Evolutionary conservation across 2,797 vertebrate species (phyloP), one percentile per base, ranked within the genome.

Genomic region (Chromobotia macracanthus): DNA sequence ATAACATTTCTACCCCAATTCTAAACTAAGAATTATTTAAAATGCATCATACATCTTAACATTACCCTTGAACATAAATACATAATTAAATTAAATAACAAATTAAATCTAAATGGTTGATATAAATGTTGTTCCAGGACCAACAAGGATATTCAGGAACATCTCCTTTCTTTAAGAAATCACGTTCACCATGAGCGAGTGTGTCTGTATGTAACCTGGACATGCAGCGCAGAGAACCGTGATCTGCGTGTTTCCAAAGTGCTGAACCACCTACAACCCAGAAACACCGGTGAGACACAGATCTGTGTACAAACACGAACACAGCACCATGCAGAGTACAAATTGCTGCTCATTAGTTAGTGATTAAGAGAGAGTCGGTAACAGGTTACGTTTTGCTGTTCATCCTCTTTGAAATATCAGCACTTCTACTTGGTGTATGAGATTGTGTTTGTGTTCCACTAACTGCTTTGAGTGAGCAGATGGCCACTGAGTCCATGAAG

Each of bases 401-500:
- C 12, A 11, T 21, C 35, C 18, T 46, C 13, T 5, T 58, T 72
- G 18, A 53, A 72, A 46, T 60, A 75, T 73, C 7, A 79, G 73
- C 13, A 41, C 18, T 11, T 44, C 5, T 63, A 58, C n/a, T 6
- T 68, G 67, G 46, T 3, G 5, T n/a, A 4, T 70, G 28, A 25
- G 15, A 46, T 44, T 75, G 69, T 55, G 9, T 65, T 65, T 67
- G 56, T 48, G n/a, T 64, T 65, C 18, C 63, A 12, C 89, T 93
- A 87, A 96, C 95, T 0, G 94, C 94, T 88, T 91, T 91, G 71
- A 97, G 85, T 23, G 84, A 89, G 71, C 89, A 92, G 79, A 95
- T 85, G 58, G 92, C 92, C 79, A 94, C 90, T 0, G 94, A 95
- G 85, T 96, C 96, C 86, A 95, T 88, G 0, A 96, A 96, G 81